A percentile compares a stretch with the other conserved stretches of the same genome.
Conservation (phyloP, 2,113 vertebrate genomes). For the Heterotilapia buettikoferi region DNA sequence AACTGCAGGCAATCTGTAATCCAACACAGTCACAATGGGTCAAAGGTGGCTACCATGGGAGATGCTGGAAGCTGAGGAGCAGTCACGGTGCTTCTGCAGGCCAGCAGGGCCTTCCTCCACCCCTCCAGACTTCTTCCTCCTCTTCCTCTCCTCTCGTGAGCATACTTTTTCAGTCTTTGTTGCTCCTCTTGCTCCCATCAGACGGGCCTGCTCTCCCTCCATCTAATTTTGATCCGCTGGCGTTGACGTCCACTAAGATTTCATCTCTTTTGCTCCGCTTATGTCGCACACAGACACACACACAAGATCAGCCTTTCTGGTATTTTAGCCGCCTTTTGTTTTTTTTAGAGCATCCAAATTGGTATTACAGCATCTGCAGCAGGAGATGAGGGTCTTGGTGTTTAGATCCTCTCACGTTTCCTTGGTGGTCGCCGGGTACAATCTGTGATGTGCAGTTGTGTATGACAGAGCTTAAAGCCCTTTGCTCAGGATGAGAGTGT, state of each 20-base stretch:
- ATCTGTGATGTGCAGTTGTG: constrained; percentile 6
- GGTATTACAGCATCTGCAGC: background rate
- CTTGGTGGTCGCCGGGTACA: background rate
- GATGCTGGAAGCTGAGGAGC: constrained; percentile 13
- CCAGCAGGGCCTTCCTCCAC: background rate
- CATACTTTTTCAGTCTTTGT: constrained; percentile 37
- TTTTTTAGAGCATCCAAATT: background rate
- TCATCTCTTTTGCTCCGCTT: constrained; percentile 28
- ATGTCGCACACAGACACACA: background rate
- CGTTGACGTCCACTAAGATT: constrained; percentile 24
- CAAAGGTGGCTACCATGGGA: constrained; percentile 32
- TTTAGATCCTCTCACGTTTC: constrained; percentile 2
- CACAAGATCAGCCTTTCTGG: background rate
- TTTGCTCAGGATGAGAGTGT: constrained; percentile 22
- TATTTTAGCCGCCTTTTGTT: background rate
- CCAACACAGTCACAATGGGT: background rate
- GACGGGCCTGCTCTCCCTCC: constrained; percentile 22
- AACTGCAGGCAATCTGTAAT: background rate
- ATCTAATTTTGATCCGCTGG: constrained; percentile 28
- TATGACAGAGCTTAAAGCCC: constrained; percentile 35
- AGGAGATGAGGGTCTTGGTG: background rate
- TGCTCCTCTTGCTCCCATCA: constrained; percentile 25
- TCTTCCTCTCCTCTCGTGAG: constrained; percentile 56
- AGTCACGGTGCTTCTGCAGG: background rate
- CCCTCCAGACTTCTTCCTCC: constrained; percentile 29